Conservation (phyloP, 2,888 invertebrate genomes). For the Melolontha melolontha region DNA sequence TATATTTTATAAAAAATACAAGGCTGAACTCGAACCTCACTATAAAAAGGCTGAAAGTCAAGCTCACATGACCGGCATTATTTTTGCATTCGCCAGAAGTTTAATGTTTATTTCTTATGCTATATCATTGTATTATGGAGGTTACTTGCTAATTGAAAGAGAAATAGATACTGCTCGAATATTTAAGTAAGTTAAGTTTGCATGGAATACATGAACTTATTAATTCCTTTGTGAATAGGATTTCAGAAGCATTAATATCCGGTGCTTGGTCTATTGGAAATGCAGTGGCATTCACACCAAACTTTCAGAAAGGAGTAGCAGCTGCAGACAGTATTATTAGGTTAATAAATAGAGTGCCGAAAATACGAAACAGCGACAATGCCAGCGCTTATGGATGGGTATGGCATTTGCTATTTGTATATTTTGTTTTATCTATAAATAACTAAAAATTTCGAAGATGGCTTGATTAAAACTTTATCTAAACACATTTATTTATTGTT, state of each 20-base stretch:
- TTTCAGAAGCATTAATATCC: slow-evolving; percentile 81
- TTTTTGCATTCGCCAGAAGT: slow-evolving; percentile 76
- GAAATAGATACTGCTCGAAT: slow-evolving; percentile 71
- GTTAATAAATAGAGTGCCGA: slow-evolving; percentile 73
- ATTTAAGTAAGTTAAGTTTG: slow-evolving; percentile 73
- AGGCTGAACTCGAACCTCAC: slow-evolving; percentile 69
- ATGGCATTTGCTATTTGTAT: slow-evolving; percentile 38
- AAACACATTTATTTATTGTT: too few relatives aligned
- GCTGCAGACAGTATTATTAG: slow-evolving; percentile 78
- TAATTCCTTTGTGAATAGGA: slow-evolving; percentile 64
- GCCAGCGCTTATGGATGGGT: slow-evolving; percentile 61
- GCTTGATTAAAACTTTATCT: too few relatives aligned
- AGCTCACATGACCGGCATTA: slow-evolving; percentile 73
- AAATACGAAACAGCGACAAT: slow-evolving; percentile 65
- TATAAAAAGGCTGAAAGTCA: slow-evolving; percentile 69
- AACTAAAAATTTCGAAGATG: too few relatives aligned
- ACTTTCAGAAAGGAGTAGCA: slow-evolving; percentile 82
- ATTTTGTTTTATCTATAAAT: too few relatives aligned
- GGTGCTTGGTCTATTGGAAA: slow-evolving; percentile 77
- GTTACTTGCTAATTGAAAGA: slow-evolving; percentile 73
- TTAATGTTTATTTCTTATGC: slow-evolving; percentile 70
- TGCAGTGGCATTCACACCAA: slow-evolving; percentile 80
- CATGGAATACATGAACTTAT: background rate
- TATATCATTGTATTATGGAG: slow-evolving; percentile 75
- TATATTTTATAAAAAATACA: slow-evolving; percentile 72